Evolutionary conservation across 2,888 invertebrate genomes (phyloP).

Genomic region (Pristionchus mayeri): DNA sequence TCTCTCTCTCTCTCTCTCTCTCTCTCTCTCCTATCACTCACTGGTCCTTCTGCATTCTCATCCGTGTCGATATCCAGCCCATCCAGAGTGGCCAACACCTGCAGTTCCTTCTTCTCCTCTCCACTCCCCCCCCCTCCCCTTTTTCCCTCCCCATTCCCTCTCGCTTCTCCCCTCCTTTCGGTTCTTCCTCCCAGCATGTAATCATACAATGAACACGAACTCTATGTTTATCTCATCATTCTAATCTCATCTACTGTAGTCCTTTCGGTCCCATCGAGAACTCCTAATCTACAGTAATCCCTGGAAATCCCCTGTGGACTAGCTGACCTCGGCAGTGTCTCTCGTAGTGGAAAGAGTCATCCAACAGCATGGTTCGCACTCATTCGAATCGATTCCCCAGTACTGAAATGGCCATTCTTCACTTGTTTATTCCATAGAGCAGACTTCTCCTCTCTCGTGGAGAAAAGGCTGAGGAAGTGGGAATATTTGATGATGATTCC

Average conservation of each 20-base stretch:
- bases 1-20: too few species aligned
- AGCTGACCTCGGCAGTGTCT: conserved; percentile 87
- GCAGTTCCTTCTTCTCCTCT: neutral
- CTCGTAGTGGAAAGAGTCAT: conserved; percentile 82
- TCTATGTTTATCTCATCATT: neutral
- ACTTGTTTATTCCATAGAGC: neutral
- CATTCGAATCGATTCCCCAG: conserved; percentile 98
- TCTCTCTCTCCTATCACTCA: conserved; percentile 49
- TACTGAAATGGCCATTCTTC: conserved; percentile 57
- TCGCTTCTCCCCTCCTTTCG: neutral
- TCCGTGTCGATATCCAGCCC: conserved; percentile 73
- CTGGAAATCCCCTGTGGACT: conserved; percentile 81
- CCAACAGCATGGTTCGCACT: conserved; percentile 95
- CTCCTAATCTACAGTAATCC: conserved; percentile 2
- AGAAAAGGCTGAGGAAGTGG: conserved; percentile 12
- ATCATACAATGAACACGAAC: neutral
- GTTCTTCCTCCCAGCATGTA: neutral
- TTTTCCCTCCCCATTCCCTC: neutral
- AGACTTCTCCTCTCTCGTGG: neutral
- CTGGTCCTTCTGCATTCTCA: conserved; percentile 65
- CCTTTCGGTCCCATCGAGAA: neutral
- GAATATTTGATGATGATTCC: conserved; percentile 40
- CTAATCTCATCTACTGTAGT: neutral
- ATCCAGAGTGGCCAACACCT: conserved; percentile 73
- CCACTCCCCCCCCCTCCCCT: neutral